Percentiles rank a stretch among this genome's conserved stretches.
These are phyloP conservation scores for Sebastes aleutianus DNA, from an alignment of 2,797 vertebrate species.

Conservation along the genomic window DNA sequence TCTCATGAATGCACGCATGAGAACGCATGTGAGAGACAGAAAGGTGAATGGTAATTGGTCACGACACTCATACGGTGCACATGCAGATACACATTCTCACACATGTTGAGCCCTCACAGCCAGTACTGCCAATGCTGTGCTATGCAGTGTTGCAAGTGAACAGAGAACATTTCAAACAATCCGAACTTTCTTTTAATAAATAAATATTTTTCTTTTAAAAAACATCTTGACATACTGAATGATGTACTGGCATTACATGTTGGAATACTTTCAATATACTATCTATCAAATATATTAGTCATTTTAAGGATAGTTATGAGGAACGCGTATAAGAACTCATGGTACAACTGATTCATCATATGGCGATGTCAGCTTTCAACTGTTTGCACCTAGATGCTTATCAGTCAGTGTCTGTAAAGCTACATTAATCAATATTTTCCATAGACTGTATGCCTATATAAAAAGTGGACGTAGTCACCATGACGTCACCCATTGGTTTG, in stretches of 20 bases:
- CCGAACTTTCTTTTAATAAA: too few species aligned
- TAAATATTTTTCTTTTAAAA: too few species aligned
- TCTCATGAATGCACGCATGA: not conserved
- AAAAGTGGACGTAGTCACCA: too few species aligned
- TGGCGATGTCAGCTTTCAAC: not conserved
- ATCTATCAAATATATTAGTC: not conserved
- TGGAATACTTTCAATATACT: not conserved
- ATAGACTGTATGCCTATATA: too few species aligned
- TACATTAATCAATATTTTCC: not conserved
- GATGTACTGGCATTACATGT: not conserved
- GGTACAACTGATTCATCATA: not conserved
- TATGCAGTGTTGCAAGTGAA: too few species aligned
- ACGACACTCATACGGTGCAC: not conserved
- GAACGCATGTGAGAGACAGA: not conserved
- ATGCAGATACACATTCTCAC: not conserved
- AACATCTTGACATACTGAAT: not conserved
- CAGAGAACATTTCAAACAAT: too few species aligned
- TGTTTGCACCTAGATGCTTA: not conserved
- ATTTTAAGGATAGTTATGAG: not conserved
- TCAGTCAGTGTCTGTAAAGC: not conserved
- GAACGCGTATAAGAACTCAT: not conserved
- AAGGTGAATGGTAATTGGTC: not conserved
- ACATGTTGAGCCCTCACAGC: not conserved
- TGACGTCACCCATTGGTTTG: too few species aligned
- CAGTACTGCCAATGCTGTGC: not conserved